Evolutionary conservation across 2,113 vertebrate genomes (phyloP).

Genomic region (Neotoma lepida): DNA sequence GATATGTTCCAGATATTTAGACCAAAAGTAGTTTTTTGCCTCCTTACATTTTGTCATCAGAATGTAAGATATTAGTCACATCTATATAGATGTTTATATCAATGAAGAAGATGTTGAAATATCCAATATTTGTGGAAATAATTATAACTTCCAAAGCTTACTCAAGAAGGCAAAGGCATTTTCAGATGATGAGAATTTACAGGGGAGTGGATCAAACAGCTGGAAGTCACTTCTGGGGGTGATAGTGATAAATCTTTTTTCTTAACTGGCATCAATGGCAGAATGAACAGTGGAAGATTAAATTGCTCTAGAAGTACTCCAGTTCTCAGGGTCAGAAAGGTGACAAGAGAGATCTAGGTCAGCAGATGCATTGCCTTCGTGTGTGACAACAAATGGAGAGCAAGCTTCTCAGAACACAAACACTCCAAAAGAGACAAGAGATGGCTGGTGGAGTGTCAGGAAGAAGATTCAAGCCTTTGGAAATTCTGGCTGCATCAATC

Average conservation of each 20-base stretch:
- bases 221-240: not conserved
- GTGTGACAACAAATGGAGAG: not conserved
- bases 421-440: not conserved
- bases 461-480: not conserved
- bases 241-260: constrained; percentile 10
- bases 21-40: not conserved
- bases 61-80: not conserved
- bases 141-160: not conserved
- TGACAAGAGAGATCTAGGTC: not conserved
- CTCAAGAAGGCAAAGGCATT: not conserved
- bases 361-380: not conserved
- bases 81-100: not conserved
- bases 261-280: not conserved
- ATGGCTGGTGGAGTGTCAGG: accelerated
- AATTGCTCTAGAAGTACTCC: not conserved
- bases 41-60: not conserved
- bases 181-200: not conserved
- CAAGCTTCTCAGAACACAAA: not conserved
- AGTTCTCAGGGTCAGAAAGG: not conserved
- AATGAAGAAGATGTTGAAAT: not conserved
- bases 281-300: not conserved
- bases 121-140: not conserved
- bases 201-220: not conserved
- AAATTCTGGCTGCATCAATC: not conserved
- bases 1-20: not conserved